These are phyloP conservation scores for Liodrosophila aerea DNA, from an alignment of 2,888 invertebrate species.

Conservation along the genomic window DNA sequence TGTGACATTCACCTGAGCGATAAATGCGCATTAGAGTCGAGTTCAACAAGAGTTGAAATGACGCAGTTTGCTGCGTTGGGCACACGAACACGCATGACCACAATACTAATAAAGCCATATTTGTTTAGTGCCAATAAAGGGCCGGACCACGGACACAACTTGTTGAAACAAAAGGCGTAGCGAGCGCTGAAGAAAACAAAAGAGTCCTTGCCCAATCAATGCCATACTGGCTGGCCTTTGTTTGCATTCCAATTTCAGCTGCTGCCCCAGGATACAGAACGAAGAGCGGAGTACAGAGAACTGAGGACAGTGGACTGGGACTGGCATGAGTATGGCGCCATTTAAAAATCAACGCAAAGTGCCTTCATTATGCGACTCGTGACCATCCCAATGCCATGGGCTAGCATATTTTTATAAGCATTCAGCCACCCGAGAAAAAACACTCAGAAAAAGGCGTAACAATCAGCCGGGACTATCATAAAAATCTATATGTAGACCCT, in stretches of 20 bases:
- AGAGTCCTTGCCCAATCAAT: slow-evolving; percentile 60
- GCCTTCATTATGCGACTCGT: slow-evolving; percentile 68
- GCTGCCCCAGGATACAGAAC: background rate
- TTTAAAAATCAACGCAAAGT: slow-evolving; percentile 76
- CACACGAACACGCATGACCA: slow-evolving; percentile 43
- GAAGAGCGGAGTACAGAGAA: background rate
- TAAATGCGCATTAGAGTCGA: slow-evolving; percentile 34
- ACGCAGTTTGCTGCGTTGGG: slow-evolving; percentile 41
- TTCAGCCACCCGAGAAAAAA: slow-evolving; percentile 21
- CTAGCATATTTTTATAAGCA: slow-evolving; percentile 55
- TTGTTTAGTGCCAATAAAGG: slow-evolving; percentile 53
- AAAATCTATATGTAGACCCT: slow-evolving; percentile 48
- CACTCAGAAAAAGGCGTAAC: slow-evolving; percentile 61
- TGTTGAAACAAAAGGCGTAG: slow-evolving; percentile 56
- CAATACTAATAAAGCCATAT: slow-evolving; percentile 49
- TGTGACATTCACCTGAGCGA: slow-evolving; percentile 15
- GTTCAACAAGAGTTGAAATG: slow-evolving; percentile 26
- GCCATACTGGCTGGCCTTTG: slow-evolving; percentile 57
- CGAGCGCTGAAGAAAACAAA: slow-evolving; percentile 1
- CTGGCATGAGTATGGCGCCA: slow-evolving; percentile 52
- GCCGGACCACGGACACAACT: slow-evolving; percentile 43
- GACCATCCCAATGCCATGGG: slow-evolving; percentile 48
- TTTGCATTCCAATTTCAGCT: slow-evolving; percentile 59
- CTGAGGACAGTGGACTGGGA: slow-evolving; percentile 22
- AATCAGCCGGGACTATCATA: slow-evolving; percentile 53